Percentiles rank a stretch among this genome's conserved stretches.
phyloP scores from a whole-genome alignment of 2,888 invertebrate genomes.

The Macrosoma leucophasiata region DNA sequence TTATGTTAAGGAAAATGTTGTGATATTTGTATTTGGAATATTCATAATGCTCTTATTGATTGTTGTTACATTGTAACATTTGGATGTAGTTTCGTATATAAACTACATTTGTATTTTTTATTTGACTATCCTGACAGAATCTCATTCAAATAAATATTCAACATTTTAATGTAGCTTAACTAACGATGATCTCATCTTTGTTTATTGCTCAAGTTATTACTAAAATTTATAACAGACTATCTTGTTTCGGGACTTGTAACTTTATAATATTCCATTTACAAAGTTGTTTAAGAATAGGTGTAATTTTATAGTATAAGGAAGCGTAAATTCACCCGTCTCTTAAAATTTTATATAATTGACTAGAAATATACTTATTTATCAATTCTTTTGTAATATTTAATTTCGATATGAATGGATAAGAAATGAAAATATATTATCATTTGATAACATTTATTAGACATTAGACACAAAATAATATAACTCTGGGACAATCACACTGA shows the following conservation, averaged over 20 bases:
- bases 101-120: too few relatives aligned
- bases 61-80: too few relatives aligned
- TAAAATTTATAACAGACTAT: slow-evolving; percentile 3
- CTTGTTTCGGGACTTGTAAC: too few relatives aligned
- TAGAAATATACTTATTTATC: slow-evolving; percentile 77
- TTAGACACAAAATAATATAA: too few relatives aligned
- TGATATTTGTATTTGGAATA: slow-evolving; percentile 77
- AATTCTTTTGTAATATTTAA: slow-evolving; percentile 65
- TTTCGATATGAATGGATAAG: slow-evolving; percentile 69
- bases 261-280: slow-evolving; percentile 71
- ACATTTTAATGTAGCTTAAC: slow-evolving; percentile 20
- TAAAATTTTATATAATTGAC: slow-evolving; percentile 75
- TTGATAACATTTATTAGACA: slow-evolving; percentile 48
- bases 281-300: slow-evolving; percentile 64
- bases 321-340: slow-evolving; percentile 75
- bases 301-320: slow-evolving; percentile 64
- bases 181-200: slow-evolving; percentile 44
- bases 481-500: too few relatives aligned
- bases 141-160: slow-evolving; percentile 6
- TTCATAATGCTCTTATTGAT: slow-evolving; percentile 50
- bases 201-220: slow-evolving; percentile 29
- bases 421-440: slow-evolving; percentile 49
- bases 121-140: slow-evolving; percentile 9
- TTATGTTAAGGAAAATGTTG: slow-evolving; percentile 68
- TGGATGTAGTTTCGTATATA: too few relatives aligned